Evolutionary conservation across 2,888 invertebrate genomes (phyloP), one percentile per base, ranked within the genome.

Genomic region (Aradus depressus): DNA sequence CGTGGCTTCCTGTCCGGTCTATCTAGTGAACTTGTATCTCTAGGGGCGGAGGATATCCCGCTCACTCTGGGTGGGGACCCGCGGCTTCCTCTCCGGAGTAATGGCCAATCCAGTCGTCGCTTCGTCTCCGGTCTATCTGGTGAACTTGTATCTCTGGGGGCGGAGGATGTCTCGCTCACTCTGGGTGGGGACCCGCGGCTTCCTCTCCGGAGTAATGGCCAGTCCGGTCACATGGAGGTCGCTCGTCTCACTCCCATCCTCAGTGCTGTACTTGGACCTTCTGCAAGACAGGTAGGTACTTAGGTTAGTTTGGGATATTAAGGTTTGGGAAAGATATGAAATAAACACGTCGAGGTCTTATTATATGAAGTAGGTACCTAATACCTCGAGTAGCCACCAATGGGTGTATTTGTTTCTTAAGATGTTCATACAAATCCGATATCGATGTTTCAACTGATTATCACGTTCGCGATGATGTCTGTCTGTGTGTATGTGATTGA

Each of bases 11-110:
- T n/a, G n/a, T n/a, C n/a, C n/a, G n/a, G n/a, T 34, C 39, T 38
- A 54, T 41, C 54, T 16, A 5, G 54, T 54, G 31, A 54, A 54
- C 21, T 42, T 44, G 37, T 54, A 54, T 6, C 54, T 51, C 18
- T 54, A 52, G n/a, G 52, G 31, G 42, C 68, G 59, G 45, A 74
- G 74, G 31, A 75, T 67, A 65, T 75, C 75, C 41, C 73, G 68
- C 66, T 75, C 75, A 62, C 72, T 74, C 73, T 75, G 74, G 53
- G 74, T 73, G 58, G 72, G 74, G 60, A 70, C 73, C 57, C 73
- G 68, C 50, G 75, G 75, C 65, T 75, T 75, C 59, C 68, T 66
- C 65, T 73, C 74, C 2, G 75, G 75, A 50, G 73, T 69, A 60
- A 76, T 75, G 59, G 75, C 74, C 62, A 70, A 70, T 42, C 76